phyloP scores from a whole-genome alignment of 2,113 vertebrate genomes.

The Strix aluco region DNA sequence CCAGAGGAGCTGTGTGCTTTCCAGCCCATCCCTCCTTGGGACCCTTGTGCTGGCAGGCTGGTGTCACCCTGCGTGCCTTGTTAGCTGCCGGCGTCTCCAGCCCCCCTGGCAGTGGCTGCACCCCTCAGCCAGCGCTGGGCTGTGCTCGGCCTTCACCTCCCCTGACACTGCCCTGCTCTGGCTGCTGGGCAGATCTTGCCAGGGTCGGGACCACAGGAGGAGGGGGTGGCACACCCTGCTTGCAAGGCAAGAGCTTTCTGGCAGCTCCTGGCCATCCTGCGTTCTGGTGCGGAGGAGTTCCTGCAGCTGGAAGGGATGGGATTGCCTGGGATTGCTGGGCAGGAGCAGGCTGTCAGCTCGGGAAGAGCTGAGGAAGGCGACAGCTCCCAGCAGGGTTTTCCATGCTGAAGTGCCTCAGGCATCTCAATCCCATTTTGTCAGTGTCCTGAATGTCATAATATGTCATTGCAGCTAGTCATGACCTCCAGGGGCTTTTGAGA shows the following conservation, averaged over 20 bases:
- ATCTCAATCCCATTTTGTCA: background rate
- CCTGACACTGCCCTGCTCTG: background rate
- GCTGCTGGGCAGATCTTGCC: too few relatives aligned
- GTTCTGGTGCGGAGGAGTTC: too few relatives aligned
- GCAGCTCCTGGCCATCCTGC: too few relatives aligned
- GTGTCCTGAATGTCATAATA: background rate
- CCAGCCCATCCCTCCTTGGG: background rate
- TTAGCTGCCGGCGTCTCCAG: background rate
- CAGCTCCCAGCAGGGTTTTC: background rate
- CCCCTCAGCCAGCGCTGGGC: background rate
- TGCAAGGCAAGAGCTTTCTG: too few relatives aligned
- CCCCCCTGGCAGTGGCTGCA: rapidly evolving
- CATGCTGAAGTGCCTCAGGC: background rate
- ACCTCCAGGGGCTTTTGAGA: background rate
- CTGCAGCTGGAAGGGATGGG: too few relatives aligned
- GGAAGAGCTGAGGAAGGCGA: too few relatives aligned
- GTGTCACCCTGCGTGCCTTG: background rate
- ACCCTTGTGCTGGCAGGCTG: background rate
- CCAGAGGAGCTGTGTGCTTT: background rate
- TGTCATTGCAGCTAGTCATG: slow-evolving; percentile 26
- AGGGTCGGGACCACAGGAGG: too few relatives aligned
- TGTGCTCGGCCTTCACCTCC: background rate
- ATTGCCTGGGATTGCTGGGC: background rate
- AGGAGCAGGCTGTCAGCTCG: too few relatives aligned
- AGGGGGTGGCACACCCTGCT: too few relatives aligned